phyloP scores from a whole-genome alignment of 2,113 vertebrate species.

The Oryzias curvinotus region DNA sequence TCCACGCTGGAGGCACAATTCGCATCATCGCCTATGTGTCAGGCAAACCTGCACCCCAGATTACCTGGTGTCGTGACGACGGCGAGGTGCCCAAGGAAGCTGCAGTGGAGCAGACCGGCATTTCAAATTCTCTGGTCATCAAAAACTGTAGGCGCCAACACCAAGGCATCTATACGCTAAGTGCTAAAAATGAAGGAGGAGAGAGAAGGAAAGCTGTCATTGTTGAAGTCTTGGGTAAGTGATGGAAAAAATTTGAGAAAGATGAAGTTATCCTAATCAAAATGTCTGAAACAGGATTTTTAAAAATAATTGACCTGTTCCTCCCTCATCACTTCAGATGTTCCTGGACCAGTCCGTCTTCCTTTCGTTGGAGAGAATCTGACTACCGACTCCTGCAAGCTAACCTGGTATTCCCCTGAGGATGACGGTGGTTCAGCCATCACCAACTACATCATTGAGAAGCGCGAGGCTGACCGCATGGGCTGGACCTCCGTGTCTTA shows the following conservation, averaged over 20 bases:
- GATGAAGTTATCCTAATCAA: background rate
- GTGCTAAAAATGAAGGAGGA: constrained; percentile 94
- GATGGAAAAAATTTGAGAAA: background rate
- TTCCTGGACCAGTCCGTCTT: constrained; percentile 91
- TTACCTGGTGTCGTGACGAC: constrained; percentile 90
- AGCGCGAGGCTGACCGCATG: constrained; percentile 91
- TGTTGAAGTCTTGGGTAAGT: constrained; percentile 95
- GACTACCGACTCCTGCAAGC: constrained; percentile 93
- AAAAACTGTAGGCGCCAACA: constrained; percentile 92
- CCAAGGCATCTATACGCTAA: constrained; percentile 92
- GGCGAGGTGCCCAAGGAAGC: constrained; percentile 89
- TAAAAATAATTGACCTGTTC: background rate
- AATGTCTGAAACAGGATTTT: background rate
- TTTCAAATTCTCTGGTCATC: constrained; percentile 95
- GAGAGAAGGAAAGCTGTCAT: constrained; percentile 94
- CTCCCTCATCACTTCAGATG: constrained; percentile 73
- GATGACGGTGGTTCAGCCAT: constrained; percentile 96
- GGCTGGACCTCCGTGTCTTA: constrained; percentile 96
- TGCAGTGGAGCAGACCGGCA: constrained; percentile 88
- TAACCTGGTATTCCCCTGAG: constrained; percentile 94
- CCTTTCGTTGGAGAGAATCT: constrained; percentile 92
- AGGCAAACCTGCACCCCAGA: constrained; percentile 90
- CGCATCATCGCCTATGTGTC: constrained; percentile 97
- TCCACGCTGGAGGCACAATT: constrained; percentile 95
- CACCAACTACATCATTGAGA: constrained; percentile 96